Percentiles rank a stretch among this genome's conserved stretches.
Conservation (phyloP, 2,797 vertebrate genomes). For the Macropus fuliginosus region DNA sequence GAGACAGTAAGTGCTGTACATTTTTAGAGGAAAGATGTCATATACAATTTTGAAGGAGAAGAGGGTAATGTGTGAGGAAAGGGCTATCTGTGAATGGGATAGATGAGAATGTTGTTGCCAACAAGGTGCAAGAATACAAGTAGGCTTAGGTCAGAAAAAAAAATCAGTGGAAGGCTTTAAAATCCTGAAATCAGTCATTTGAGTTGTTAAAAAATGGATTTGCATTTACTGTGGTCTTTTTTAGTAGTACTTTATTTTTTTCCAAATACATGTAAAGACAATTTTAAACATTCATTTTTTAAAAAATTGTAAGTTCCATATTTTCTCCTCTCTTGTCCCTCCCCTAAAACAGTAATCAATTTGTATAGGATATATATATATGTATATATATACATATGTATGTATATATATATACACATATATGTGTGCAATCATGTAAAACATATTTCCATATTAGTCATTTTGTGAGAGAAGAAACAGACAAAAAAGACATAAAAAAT, state of each 20-base stretch:
- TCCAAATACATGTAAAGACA: not conserved
- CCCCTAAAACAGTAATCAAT: not conserved
- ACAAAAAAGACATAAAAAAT: not conserved
- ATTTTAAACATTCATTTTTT: not conserved
- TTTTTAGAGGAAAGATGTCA: not conserved
- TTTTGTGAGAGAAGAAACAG: not conserved
- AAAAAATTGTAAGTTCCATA: not conserved
- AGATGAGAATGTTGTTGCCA: not conserved
- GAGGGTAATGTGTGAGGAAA: not conserved
- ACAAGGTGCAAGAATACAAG: not conserved
- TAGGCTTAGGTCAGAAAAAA: not conserved
- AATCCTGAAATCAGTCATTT: slow-evolving; percentile 7
- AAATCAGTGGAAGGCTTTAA: slow-evolving; percentile 15
- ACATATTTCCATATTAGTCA: not conserved
- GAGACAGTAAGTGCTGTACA: not conserved
- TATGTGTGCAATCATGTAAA: not conserved
- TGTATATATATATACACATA: no score
- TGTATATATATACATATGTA: no score
- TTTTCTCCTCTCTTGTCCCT: not conserved
- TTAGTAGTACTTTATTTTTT: not conserved
- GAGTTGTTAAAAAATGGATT: not conserved
- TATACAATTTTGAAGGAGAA: not conserved
- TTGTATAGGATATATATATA: not conserved
- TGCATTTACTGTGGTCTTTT: not conserved
- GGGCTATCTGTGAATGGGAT: not conserved